These are phyloP conservation scores for Eupithecia insigniata DNA, from an alignment of 2,888 invertebrate species.

Conservation along the genomic window DNA sequence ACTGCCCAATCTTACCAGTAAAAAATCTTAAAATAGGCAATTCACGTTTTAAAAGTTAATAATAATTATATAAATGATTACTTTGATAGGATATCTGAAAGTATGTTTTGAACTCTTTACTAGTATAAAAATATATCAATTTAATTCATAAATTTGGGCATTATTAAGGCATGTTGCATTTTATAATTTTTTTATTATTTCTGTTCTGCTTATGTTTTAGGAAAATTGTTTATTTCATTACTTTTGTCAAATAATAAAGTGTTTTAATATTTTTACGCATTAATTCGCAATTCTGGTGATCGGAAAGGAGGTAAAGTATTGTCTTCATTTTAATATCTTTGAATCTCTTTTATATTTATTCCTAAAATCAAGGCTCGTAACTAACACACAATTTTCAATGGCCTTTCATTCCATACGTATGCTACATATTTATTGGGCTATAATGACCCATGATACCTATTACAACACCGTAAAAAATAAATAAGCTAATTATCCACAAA, in stretches of 20 bases:
- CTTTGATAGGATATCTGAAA: too few species aligned
- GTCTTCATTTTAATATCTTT: conserved; percentile 1
- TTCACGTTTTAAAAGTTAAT: too few species aligned
- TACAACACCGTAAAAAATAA: neutral
- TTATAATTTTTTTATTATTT: conserved; percentile 13
- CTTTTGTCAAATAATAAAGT: conserved; percentile 60
- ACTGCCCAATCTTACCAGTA: conserved; percentile 26
- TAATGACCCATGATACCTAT: neutral
- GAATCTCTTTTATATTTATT: neutral
- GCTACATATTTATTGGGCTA: too few species aligned
- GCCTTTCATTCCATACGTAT: neutral
- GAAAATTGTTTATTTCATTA: conserved; percentile 37
- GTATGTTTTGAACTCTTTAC: too few species aligned
- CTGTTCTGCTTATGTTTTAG: conserved; percentile 47
- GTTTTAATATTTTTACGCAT: conserved; percentile 58
- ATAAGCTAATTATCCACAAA: neutral
- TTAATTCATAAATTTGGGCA: neutral
- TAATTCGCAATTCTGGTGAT: conserved; percentile 57
- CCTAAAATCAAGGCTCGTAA: conserved; percentile 36
- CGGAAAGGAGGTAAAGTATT: conserved; percentile 72
- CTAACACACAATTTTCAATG: conserved; percentile 51
- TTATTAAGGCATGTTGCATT: conserved; percentile 22
- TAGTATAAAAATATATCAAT: neutral
- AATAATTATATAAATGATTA: too few species aligned
- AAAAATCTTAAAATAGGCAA: neutral